Conservation (phyloP, 2,888 invertebrate species). For the Chrysodeixis includens region DNA sequence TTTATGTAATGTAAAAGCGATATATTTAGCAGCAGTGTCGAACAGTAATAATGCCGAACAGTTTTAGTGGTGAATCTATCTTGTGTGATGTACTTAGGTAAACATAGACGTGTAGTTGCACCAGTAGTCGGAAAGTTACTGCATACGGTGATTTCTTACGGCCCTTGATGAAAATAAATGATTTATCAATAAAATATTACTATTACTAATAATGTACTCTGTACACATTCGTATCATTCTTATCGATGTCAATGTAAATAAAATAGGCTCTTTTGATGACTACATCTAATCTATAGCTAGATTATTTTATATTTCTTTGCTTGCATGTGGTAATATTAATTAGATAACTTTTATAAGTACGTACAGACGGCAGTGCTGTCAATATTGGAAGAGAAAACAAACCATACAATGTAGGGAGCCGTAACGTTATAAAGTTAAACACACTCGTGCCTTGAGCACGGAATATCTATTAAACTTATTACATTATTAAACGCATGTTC, state of each 20-base stretch:
- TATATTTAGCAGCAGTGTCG: constrained; percentile 74
- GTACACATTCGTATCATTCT: constrained; percentile 66
- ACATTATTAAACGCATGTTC: neutral
- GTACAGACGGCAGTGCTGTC: constrained; percentile 23
- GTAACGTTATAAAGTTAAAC: constrained; percentile 21
- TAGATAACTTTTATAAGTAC: constrained; percentile 30
- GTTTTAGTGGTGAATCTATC: constrained; percentile 60
- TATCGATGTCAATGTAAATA: constrained; percentile 75
- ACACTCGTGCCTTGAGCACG: neutral
- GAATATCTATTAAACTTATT: neutral
- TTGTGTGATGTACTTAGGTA: constrained; percentile 52
- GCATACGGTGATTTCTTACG: constrained; percentile 54
- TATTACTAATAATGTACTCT: constrained; percentile 60
- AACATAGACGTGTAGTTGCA: constrained; percentile 66
- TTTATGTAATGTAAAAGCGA: constrained; percentile 78
- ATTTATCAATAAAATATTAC: constrained; percentile 75
- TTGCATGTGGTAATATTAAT: constrained; percentile 41
- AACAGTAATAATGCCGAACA: constrained; percentile 71
- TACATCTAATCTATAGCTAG: constrained; percentile 56
- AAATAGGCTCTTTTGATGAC: constrained; percentile 65
- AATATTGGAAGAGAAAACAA: constrained; percentile 30
- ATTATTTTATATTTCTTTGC: constrained; percentile 55
- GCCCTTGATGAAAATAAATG: constrained; percentile 67
- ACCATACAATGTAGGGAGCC: constrained; percentile 6
- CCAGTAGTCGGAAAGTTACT: constrained; percentile 64